These are phyloP conservation scores for Kryptolebias marmoratus DNA, from an alignment of 2,113 vertebrate species.

Conservation along the genomic window DNA sequence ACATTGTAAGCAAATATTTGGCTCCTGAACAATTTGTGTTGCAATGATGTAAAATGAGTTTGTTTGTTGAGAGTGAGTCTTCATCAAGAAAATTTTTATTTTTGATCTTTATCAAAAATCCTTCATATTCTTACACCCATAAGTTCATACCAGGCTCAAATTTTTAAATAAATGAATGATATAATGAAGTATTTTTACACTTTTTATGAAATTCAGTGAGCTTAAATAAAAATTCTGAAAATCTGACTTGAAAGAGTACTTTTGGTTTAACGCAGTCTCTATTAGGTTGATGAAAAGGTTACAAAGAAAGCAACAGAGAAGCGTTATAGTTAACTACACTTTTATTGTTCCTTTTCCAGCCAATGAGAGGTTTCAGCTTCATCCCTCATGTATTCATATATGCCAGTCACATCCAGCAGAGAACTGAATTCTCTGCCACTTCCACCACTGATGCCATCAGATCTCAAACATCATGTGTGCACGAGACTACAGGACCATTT, in stretches of 20 bases:
- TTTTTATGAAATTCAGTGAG: too few species aligned
- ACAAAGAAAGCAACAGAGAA: constrained; percentile 14
- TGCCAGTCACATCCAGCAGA: constrained; percentile 55
- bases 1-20: too few species aligned
- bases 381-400: constrained; percentile 66
- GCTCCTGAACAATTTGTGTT: too few species aligned
- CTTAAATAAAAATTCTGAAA: too few species aligned
- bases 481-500: constrained; percentile 26
- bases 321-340: constrained; percentile 73
- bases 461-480: constrained; percentile 23
- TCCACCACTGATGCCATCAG: constrained; percentile 45
- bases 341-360: constrained; percentile 78
- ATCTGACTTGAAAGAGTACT: background rate
- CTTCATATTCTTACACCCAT: too few species aligned
- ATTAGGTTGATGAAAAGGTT: background rate
- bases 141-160: too few species aligned
- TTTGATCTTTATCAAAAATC: too few species aligned
- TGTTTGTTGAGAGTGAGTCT: too few species aligned
- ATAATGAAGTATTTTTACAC: too few species aligned
- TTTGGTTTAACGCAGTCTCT: background rate
- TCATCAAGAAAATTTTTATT: too few species aligned
- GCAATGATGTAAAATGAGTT: too few species aligned
- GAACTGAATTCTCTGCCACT: constrained; percentile 42
- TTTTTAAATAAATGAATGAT: too few species aligned
- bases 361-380: constrained; percentile 67